Conservation (phyloP, 1,140 invertebrate species). For the Zophobas morio region DNA sequence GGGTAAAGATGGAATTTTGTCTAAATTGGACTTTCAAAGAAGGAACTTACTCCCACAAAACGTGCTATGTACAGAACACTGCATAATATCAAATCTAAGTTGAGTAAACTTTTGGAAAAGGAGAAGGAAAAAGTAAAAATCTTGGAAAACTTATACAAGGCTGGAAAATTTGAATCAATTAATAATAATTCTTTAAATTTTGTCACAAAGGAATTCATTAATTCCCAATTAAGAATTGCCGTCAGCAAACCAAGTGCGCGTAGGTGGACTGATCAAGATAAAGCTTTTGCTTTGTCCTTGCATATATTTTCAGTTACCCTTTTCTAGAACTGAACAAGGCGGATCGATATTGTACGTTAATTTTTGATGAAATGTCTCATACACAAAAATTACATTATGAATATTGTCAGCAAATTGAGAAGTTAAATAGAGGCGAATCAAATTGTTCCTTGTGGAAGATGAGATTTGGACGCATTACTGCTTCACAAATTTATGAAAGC, state of each 20-base stretch:
- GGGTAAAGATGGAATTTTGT: neutral
- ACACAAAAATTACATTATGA: slow-evolving; percentile 32
- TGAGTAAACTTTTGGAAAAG: neutral
- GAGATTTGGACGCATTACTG: too few species aligned
- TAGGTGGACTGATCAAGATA: slow-evolving; percentile 46
- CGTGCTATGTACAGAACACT: neutral
- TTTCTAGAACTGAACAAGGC: slow-evolving; percentile 41
- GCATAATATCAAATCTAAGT: neutral
- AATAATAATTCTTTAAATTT: slow-evolving; percentile 3
- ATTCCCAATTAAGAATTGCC: slow-evolving; percentile 43
- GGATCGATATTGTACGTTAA: slow-evolving; percentile 32
- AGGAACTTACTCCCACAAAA: slow-evolving; percentile 2
- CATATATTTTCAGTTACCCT: slow-evolving; percentile 50
- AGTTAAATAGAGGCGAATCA: too few species aligned
- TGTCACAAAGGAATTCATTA: slow-evolving; percentile 23
- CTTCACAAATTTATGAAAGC: too few species aligned
- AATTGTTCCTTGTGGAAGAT: too few species aligned
- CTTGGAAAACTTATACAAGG: slow-evolving; percentile 6
- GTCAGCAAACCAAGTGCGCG: neutral
- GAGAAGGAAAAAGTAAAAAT: slow-evolving; percentile 4
- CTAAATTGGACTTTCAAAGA: neutral
- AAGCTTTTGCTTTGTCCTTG: slow-evolving; percentile 49
- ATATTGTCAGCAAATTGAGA: too few species aligned
- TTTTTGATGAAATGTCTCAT: slow-evolving; percentile 49
- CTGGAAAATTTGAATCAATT: slow-evolving; percentile 3